These are phyloP conservation scores for Astyanax mexicanus DNA, from an alignment of 2,797 vertebrate species.

Conservation along the genomic window DNA sequence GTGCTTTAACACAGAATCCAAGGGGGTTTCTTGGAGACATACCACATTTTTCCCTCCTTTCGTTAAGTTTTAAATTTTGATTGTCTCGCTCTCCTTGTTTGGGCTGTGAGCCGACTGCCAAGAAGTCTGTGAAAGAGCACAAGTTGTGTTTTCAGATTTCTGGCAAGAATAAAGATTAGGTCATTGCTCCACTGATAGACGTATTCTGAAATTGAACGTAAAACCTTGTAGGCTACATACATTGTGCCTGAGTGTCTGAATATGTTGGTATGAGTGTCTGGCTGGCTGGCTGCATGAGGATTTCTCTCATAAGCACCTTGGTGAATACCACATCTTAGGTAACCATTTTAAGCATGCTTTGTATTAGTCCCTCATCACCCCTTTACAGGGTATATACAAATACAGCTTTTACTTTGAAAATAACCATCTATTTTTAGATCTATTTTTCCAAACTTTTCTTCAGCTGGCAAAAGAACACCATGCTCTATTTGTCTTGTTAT, in stretches of 20 bases:
- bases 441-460: background rate
- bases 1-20: slow-evolving; percentile 27
- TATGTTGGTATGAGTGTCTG: background rate
- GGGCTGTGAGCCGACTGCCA: slow-evolving; percentile 67
- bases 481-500: background rate
- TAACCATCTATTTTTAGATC: slow-evolving; percentile 1
- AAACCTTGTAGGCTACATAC: slow-evolving; percentile 23
- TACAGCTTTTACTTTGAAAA: background rate
- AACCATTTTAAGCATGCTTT: background rate
- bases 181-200: slow-evolving; percentile 59
- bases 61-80: slow-evolving; percentile 52
- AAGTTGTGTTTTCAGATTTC: slow-evolving; percentile 65
- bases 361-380: background rate
- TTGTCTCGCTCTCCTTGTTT: slow-evolving; percentile 76
- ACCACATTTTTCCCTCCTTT: slow-evolving; percentile 58
- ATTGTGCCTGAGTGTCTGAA: background rate
- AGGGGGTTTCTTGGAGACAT: slow-evolving; percentile 62
- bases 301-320: slow-evolving; percentile 19
- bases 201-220: slow-evolving; percentile 50
- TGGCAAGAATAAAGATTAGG: slow-evolving; percentile 63
- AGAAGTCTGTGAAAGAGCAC: slow-evolving; percentile 64
- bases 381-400: background rate
- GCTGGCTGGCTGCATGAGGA: background rate
- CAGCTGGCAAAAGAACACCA: background rate
- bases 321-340: slow-evolving; percentile 12